Evolutionary conservation across 2,888 invertebrate species (phyloP), one percentile per base, ranked within the genome.

Genomic region (Panorpa germanica): DNA sequence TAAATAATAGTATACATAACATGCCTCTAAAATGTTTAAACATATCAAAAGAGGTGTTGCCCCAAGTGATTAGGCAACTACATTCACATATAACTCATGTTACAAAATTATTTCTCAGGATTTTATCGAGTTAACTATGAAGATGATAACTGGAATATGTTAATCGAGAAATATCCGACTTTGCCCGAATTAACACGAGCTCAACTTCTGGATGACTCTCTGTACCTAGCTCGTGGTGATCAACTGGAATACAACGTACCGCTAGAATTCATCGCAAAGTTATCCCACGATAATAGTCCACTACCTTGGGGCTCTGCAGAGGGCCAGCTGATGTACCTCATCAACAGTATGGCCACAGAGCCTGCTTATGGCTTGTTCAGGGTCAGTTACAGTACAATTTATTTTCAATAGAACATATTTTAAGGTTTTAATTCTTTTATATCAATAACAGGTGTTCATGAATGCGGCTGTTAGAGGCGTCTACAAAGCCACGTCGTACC

Each of bases 71-170:
- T 28, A 19, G 16, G 3, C 4, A 17, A 4, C 15, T 29, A n/a
- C 18, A n/a, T n/a, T n/a, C n/a, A n/a, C n/a, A n/a, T n/a, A n/a
- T n/a, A n/a, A n/a, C n/a, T n/a, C n/a, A n/a, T n/a, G n/a, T n/a
- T n/a, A n/a, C 10, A 20, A 5, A 3, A 29, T 23, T 28, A 21
- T 21, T 10, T 14, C 9, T 52, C 59, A 43, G 61, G 63, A 7
- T 75, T 74, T 45, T 71, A 63, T 43, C 59, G 68, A 15, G 70
- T 72, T 11, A 72, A 72, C 45, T 73, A 73, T 42, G 71, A 73
- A 40, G 49, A 55, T 32, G 41, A 47, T 7, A 70, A 70, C 34
- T 73, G 73, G 73, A 47, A 57, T 34, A 46, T 56, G 7, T 45
- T 73, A 9, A 59, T 59, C 14, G 48, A 53, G 19, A 55, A 64